phyloP scores from a whole-genome alignment of 2,113 vertebrate species.

The Bujurquina vittata region DNA sequence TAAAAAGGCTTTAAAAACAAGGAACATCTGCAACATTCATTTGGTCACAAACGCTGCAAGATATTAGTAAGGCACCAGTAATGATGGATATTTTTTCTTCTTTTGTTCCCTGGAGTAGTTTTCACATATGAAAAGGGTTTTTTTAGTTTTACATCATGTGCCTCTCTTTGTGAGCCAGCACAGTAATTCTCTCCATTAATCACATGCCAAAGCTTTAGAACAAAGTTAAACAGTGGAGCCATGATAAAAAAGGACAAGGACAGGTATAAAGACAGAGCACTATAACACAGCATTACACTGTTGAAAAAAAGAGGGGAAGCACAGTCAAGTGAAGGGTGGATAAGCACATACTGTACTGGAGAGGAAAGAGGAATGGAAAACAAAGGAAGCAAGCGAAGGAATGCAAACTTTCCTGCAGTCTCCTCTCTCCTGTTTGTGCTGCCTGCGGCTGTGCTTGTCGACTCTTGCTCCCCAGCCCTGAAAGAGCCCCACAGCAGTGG shows the following conservation, averaged over 20 bases:
- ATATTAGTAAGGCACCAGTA: neutral
- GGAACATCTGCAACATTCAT: neutral
- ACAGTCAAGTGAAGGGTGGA: neutral
- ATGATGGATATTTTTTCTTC: neutral
- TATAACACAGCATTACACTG: neutral
- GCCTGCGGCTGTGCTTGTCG: conserved; percentile 50
- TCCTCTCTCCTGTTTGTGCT: conserved; percentile 46
- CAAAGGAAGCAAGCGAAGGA: conserved; percentile 36
- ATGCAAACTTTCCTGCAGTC: conserved; percentile 62
- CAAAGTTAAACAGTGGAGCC: neutral
- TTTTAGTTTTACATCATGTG: conserved; percentile 10
- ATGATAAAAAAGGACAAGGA: neutral
- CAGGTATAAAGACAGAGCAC: neutral
- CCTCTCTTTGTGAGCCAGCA: neutral
- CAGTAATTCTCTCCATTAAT: conserved; percentile 49
- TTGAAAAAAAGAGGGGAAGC: neutral
- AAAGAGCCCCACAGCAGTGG: conserved; percentile 6
- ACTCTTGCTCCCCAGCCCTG: conserved; percentile 37
- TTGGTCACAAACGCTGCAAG: neutral
- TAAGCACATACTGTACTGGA: neutral
- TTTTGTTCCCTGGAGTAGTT: neutral
- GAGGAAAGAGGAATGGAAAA: conserved; percentile 3
- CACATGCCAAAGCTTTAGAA: conserved; percentile 17
- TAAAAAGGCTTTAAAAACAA: neutral
- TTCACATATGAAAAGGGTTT: neutral